These are phyloP conservation scores for Scalopus aquaticus DNA, from an alignment of 2,113 vertebrate genomes.

Conservation along the genomic window DNA sequence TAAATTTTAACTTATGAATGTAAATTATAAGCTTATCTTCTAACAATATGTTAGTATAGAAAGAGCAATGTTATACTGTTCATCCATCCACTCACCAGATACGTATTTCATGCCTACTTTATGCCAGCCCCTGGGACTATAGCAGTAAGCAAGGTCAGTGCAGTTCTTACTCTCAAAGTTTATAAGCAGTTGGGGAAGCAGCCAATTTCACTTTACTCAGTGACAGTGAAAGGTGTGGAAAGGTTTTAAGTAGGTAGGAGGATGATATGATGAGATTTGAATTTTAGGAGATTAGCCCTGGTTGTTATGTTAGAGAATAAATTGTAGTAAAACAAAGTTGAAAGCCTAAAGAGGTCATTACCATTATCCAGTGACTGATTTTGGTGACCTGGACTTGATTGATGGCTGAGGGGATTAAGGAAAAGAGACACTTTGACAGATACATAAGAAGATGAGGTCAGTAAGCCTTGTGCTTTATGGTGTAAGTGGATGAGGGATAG, in stretches of 20 bases:
- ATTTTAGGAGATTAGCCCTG: neutral
- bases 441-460: neutral
- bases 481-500: neutral
- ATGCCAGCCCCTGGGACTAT: neutral
- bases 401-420: neutral
- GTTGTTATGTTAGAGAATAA: neutral
- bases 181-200: neutral
- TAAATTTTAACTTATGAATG: slow-evolving; percentile 43
- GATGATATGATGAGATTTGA: neutral
- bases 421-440: slow-evolving; percentile 5
- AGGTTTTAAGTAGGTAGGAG: neutral
- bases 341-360: neutral
- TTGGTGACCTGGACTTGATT: neutral
- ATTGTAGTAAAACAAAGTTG: neutral
- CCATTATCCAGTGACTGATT: neutral
- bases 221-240: neutral
- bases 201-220: neutral
- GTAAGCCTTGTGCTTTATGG: neutral
- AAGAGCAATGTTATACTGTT: neutral
- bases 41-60: neutral
- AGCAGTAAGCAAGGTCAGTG: neutral
- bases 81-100: neutral
- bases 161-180: neutral
- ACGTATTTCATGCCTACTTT: neutral
- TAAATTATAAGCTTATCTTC: neutral